Evolutionary conservation across 2,888 invertebrate genomes (phyloP).

Genomic region (Argyresthia goedartella): DNA sequence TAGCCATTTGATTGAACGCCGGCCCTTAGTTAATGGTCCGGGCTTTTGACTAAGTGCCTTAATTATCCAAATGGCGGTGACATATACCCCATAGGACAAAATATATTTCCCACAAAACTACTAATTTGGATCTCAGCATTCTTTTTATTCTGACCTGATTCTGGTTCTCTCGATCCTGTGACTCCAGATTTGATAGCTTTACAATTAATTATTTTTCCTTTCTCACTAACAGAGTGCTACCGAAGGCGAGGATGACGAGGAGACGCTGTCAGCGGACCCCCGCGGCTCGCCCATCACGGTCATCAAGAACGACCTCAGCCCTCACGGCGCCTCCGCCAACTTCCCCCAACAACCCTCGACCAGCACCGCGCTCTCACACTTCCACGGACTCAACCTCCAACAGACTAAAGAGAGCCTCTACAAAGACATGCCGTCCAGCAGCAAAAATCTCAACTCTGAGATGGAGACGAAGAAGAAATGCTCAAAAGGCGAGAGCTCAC

Average conservation of each 20-base stretch:
- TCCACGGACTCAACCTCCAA: slow-evolving; percentile 44
- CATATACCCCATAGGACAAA: too few species aligned
- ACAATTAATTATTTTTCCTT: too few species aligned
- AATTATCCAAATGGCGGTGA: too few species aligned
- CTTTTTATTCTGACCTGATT: too few species aligned
- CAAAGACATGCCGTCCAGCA: slow-evolving; percentile 56
- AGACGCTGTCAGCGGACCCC: slow-evolving; percentile 67
- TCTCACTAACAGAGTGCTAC: slow-evolving; percentile 37
- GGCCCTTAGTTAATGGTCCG: too few species aligned
- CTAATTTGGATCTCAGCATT: too few species aligned
- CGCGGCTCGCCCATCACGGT: slow-evolving; percentile 44
- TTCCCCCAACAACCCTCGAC: slow-evolving; percentile 29
- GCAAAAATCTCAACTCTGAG: slow-evolving; percentile 51
- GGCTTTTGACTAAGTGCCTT: too few species aligned
- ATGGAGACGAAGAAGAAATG: slow-evolving; percentile 37
- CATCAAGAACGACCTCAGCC: slow-evolving; percentile 47
- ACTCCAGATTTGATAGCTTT: too few species aligned
- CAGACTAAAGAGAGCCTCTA: slow-evolving; percentile 48
- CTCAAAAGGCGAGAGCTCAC: slow-evolving; percentile 29
- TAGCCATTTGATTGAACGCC: too few species aligned
- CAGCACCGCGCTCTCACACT: slow-evolving; percentile 29
- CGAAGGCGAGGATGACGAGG: slow-evolving; percentile 72
- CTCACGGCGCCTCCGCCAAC: slow-evolving; percentile 21
- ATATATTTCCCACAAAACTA: too few species aligned
- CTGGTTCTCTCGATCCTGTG: too few species aligned